Evolutionary conservation across 1,140 invertebrate species (phyloP), one percentile per base, ranked within the genome.

Genomic region (Pemphigus obesinymphae): DNA sequence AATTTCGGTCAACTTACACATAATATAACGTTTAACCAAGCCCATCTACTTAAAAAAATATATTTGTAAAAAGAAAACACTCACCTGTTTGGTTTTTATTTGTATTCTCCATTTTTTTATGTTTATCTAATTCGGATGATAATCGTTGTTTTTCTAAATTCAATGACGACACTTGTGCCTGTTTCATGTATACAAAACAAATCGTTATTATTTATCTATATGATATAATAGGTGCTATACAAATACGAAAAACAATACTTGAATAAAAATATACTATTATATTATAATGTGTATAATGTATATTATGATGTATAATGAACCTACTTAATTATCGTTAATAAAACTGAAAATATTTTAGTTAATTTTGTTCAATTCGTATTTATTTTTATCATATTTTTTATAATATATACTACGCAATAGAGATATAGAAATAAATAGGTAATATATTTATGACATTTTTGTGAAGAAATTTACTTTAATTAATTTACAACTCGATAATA

Each of bases 91-190:
- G 40, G 17, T 40, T 40, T 43, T 61, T 78, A 8, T 76, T 50
- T 63, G 37, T 23, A 17, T 26, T 26, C 11, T 72, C 50, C 7
- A 26, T 20, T 29, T 31, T 29, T 63, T 76, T 55, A 17, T 48
- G 53, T 78, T 61, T 61, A 5, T 58, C 72, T 31, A 75, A 63
- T 40, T 73, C 68, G 1, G 31, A 37, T 1, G 50, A 72, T 53
- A 70, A 20, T 7, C 29, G 48, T 29, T 82, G 48, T 72, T 75
- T 83, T 6, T 78, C 75, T 2, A 58, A 40, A 61, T 17, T 78
- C 53, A 78, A 58, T 2, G 53, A 37, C 15, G 75, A 55, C 5
- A 78, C 75, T 20, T 78, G 75, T 1, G 75, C 75, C 75, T 78
- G 15, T 26, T 43, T 68, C 23, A 45, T 7, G 48, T 10, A 48